phyloP scores from a whole-genome alignment of 2,888 invertebrate species.

The Drosophila borealis region DNA sequence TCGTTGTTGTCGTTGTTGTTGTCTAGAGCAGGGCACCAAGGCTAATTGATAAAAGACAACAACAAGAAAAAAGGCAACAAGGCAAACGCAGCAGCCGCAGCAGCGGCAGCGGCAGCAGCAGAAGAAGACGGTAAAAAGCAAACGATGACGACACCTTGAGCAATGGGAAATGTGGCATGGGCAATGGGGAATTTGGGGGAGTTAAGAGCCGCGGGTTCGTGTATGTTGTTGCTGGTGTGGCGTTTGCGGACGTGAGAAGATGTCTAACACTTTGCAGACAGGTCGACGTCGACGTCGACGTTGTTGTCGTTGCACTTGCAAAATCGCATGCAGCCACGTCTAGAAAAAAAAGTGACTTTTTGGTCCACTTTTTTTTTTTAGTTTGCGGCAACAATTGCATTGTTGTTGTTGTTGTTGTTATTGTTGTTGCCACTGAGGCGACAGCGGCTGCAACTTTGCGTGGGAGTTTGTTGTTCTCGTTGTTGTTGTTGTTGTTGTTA shows the following conservation, averaged over 20 bases:
- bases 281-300: constrained; percentile 69
- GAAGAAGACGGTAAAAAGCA: constrained; percentile 27
- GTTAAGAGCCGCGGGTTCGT: constrained; percentile 22
- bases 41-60: constrained; percentile 77
- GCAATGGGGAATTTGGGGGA: constrained; percentile 21
- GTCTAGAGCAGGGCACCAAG: constrained; percentile 67
- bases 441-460: constrained; percentile 74
- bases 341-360: constrained; percentile 38
- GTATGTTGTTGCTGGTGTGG: constrained; percentile 38
- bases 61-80: constrained; percentile 8
- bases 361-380: constrained; percentile 53
- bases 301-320: constrained; percentile 74
- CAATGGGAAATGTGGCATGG: constrained; percentile 23
- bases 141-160: constrained; percentile 70
- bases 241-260: constrained; percentile 75
- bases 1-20: constrained; percentile 38
- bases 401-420: constrained; percentile 52
- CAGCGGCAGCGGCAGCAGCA: constrained; percentile 18
- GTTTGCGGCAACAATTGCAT: constrained; percentile 64
- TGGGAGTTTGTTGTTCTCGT: constrained; percentile 72
- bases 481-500: constrained; percentile 38
- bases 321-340: constrained; percentile 60
- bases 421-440: constrained; percentile 45
- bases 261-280: constrained; percentile 80
- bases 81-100: constrained; percentile 12